Percentiles rank a stretch among this genome's conserved stretches.
These are phyloP conservation scores for Iphiclides podalirius DNA, from an alignment of 2,888 invertebrate species.

Conservation along the genomic window DNA sequence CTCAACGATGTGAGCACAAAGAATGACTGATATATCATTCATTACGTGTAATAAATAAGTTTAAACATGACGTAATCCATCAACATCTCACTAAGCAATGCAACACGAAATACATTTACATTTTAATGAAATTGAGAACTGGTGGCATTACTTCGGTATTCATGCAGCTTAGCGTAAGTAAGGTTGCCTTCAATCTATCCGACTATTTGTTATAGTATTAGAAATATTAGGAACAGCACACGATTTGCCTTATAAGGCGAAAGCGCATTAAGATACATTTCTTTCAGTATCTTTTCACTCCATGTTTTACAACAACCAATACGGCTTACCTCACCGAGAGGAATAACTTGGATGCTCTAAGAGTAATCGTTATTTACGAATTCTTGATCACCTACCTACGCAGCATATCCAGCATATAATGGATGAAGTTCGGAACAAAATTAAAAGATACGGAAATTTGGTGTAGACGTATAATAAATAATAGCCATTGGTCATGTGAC, in stretches of 20 bases:
- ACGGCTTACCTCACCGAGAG: not conserved
- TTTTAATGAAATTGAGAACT: not conserved
- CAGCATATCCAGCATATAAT: not conserved
- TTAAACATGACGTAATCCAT: conserved; percentile 10
- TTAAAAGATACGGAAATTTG: too few species aligned
- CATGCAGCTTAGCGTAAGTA: not conserved
- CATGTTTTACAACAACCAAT: not conserved
- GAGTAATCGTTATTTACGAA: too few species aligned
- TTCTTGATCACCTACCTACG: too few species aligned
- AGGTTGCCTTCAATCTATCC: too few species aligned
- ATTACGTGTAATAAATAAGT: too few species aligned
- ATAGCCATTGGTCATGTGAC: not conserved
- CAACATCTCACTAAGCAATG: conserved; percentile 1
- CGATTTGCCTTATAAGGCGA: not conserved
- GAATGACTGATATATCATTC: conserved; percentile 2
- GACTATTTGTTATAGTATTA: too few species aligned
- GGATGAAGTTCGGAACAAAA: not conserved
- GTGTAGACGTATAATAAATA: not conserved
- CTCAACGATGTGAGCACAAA: not conserved
- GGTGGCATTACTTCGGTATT: not conserved
- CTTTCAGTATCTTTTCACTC: too few species aligned
- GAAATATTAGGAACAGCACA: too few species aligned
- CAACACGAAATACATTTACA: conserved; percentile 4
- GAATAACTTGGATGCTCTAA: not conserved
- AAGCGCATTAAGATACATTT: not conserved